These are phyloP conservation scores for Chaetodon trifasciatus DNA, from an alignment of 2,797 vertebrate genomes.

Conservation along the genomic window DNA sequence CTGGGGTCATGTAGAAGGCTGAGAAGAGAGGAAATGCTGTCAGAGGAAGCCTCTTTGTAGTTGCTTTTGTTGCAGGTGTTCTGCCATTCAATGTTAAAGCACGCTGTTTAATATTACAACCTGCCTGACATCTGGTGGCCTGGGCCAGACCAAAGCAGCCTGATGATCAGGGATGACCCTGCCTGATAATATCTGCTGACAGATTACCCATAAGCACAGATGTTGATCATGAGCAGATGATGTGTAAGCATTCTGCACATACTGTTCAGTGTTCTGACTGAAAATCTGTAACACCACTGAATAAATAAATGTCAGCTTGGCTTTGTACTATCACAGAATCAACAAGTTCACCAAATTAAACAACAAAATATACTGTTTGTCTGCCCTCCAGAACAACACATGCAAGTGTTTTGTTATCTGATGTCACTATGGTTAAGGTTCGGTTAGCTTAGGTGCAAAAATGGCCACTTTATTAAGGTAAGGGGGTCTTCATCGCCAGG, in stretches of 20 bases:
- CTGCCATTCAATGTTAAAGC: constrained; percentile 88
- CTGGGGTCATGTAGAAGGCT: constrained; percentile 80
- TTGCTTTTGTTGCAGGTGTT: constrained; percentile 90
- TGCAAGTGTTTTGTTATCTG: neutral
- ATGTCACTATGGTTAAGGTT: neutral
- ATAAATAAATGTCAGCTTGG: neutral
- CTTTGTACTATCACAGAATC: constrained; percentile 1
- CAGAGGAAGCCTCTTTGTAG: constrained; percentile 87
- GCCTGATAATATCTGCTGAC: constrained; percentile 52
- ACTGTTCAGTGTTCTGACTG: neutral
- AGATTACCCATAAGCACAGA: constrained; percentile 55
- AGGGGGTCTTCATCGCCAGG: neutral
- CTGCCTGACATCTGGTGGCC: constrained; percentile 86
- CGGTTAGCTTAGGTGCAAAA: neutral
- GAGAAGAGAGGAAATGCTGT: constrained; percentile 85
- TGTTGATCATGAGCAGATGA: constrained; percentile 38
- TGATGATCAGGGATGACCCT: constrained; percentile 27
- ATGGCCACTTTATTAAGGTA: neutral
- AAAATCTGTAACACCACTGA: neutral
- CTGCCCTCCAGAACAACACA: neutral
- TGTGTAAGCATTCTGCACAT: neutral
- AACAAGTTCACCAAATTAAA: neutral
- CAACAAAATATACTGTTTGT: neutral
- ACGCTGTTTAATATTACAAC: constrained; percentile 82
- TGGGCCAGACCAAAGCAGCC: constrained; percentile 53